phyloP scores from a whole-genome alignment of 53 echinoderm and acorn worm species.

The Stichopus horrens region DNA sequence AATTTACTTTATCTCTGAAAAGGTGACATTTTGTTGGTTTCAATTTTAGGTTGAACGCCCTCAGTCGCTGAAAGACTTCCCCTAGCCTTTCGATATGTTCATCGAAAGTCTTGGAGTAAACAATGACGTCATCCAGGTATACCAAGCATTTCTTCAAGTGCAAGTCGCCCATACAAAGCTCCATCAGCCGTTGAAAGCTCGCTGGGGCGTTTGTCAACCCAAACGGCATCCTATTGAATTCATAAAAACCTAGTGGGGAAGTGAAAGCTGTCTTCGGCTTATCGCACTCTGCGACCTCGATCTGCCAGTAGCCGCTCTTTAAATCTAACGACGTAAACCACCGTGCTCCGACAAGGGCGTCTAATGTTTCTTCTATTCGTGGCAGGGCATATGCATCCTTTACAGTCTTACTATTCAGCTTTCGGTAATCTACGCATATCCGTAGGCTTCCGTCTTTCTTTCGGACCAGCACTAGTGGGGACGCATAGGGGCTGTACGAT shows the following conservation, averaged over 20 bases:
- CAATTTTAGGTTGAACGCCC: slow-evolving; percentile 41
- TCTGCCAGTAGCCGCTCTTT: slow-evolving; percentile 52
- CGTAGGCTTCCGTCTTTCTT: slow-evolving; percentile 54
- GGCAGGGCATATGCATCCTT: slow-evolving; percentile 54
- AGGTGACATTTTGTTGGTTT: slow-evolving; percentile 46
- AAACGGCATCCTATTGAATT: slow-evolving; percentile 42
- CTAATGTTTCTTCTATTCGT: slow-evolving; percentile 50
- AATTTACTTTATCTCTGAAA: slow-evolving; percentile 1
- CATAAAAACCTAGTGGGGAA: slow-evolving; percentile 35
- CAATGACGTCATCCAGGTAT: slow-evolving; percentile 43
- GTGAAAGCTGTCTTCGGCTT: slow-evolving; percentile 59
- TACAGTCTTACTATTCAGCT: slow-evolving; percentile 44
- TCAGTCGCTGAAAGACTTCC: slow-evolving; percentile 21
- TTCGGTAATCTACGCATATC: slow-evolving; percentile 56
- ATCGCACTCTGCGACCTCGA: slow-evolving; percentile 48
- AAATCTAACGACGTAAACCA: slow-evolving; percentile 52
- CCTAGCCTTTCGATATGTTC: slow-evolving; percentile 30
- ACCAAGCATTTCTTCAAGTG: slow-evolving; percentile 37
- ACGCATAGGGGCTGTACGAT: slow-evolving; percentile 56
- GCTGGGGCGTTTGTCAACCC: slow-evolving; percentile 43
- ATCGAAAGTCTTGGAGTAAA: slow-evolving; percentile 27
- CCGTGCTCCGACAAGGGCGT: slow-evolving; percentile 33
- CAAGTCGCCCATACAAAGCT: background rate
- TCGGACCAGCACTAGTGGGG: slow-evolving; percentile 56
- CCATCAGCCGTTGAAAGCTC: slow-evolving; percentile 31